Evolutionary conservation across 2,888 invertebrate genomes (phyloP), one percentile per base, ranked within the genome.

Genomic region (Cheilosia pagana): DNA sequence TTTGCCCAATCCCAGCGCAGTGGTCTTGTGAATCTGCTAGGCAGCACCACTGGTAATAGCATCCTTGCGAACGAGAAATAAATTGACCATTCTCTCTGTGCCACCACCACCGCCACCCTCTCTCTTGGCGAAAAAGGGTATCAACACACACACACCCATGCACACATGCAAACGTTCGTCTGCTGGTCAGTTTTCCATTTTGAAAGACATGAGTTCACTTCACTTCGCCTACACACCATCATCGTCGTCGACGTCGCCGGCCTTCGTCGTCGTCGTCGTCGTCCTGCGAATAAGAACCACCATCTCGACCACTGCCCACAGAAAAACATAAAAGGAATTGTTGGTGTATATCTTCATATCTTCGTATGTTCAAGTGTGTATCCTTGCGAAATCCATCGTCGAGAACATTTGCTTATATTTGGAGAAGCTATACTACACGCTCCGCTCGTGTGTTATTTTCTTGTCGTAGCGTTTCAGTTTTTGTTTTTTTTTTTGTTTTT

Each of bases 171-270:
- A 78, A 87, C 70, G 83, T 35, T 77, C 83, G 87, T 86, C 86
- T 87, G 74, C 85, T 87, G 85, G 82, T 87, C 86, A 86, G 85
- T 86, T 87, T 77, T 81, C 87, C 82, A 87, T 87, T 50, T 87
- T 85, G 87, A 86, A 87, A 87, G 87, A 85, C 87, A 87, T 87
- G 87, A 87, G 86, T 87, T 87, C 87, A 87, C 87, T 87, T 87
- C 81, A 85, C 85, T 65, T 85, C 79, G 71, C 81, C 75, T 79
- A 68, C 81, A 71, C 76, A 81, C 70, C 63, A 53, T 25, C 76
- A 39, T 28, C 23, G n/a, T 23, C 28, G 35, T 57, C 60, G 31
- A 10, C 14, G 41, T 12, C n/a, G n/a, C 14, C 53, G 25, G 5
- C n/a, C n/a, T n/a, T n/a, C 25, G 39, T 19, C 55, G 43, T 5